phyloP scores from a whole-genome alignment of 1,140 invertebrate genomes.

The Diabrotica virgifera region DNA sequence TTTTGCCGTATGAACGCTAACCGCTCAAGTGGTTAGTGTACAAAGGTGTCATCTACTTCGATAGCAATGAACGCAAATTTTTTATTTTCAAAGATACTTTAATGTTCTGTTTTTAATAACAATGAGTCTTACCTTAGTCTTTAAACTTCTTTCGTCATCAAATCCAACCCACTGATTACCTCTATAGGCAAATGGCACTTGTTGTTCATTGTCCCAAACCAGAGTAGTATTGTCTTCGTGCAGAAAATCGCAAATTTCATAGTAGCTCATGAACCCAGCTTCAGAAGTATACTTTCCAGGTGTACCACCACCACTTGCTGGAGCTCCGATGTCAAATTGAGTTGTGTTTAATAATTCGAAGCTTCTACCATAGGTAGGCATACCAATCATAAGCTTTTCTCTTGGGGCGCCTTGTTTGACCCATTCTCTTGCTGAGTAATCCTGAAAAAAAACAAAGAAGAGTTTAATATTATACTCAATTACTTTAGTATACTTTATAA shows the following conservation, averaged over 20 bases:
- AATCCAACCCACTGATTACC: slow-evolving; percentile 95
- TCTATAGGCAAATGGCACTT: slow-evolving; percentile 90
- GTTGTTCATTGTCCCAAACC: slow-evolving; percentile 95
- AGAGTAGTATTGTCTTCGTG: slow-evolving; percentile 87
- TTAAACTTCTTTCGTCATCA: slow-evolving; percentile 88
- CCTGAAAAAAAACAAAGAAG: slow-evolving; percentile 53
- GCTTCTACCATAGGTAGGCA: slow-evolving; percentile 91
- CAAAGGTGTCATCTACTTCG: no score
- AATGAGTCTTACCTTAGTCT: slow-evolving; percentile 74
- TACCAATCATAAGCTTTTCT: slow-evolving; percentile 92
- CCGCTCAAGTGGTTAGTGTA: no score
- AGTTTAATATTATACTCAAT: background rate
- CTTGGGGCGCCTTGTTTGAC: slow-evolving; percentile 90
- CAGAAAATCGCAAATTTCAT: slow-evolving; percentile 93
- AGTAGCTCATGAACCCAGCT: slow-evolving; percentile 89
- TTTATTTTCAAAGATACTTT: no score
- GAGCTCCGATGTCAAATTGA: slow-evolving; percentile 89
- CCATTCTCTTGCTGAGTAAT: slow-evolving; percentile 90
- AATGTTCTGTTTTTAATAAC: background rate
- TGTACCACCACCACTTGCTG: slow-evolving; percentile 80
- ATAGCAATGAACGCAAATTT: no score
- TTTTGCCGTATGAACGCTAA: no score
- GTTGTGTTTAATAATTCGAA: slow-evolving; percentile 88
- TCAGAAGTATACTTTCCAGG: slow-evolving; percentile 84
- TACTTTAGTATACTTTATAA: background rate